phyloP scores from a whole-genome alignment of 1,140 invertebrate species.

The Hyles euphorbiae region DNA sequence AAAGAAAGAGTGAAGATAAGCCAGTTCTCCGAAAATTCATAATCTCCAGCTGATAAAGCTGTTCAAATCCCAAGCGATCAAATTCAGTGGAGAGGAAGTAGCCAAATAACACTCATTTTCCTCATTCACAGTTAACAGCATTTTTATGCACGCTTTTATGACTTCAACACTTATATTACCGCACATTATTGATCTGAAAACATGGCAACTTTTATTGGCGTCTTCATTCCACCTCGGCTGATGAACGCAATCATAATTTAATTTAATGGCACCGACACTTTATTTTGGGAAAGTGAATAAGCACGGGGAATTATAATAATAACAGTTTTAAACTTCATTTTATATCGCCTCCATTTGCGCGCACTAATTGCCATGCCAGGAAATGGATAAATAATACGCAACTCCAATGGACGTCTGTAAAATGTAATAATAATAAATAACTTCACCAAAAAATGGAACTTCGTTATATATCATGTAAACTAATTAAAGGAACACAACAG shows the following conservation, averaged over 20 bases:
- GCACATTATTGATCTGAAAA: constrained; percentile 8
- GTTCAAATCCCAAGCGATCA: background rate
- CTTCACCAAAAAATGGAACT: no score
- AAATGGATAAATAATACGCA: no score
- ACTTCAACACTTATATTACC: constrained; percentile 10
- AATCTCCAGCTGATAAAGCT: no score
- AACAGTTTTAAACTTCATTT: constrained; percentile 2
- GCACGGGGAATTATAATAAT: constrained; percentile 13
- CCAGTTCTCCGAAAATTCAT: no score
- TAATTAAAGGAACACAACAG: no score
- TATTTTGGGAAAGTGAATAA: constrained; percentile 18
- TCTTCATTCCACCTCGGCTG: constrained; percentile 7
- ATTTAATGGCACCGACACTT: constrained; percentile 16
- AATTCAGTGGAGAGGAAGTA: background rate
- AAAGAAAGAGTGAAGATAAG: no score
- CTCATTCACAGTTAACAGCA: constrained; percentile 14
- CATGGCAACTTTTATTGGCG: constrained; percentile 13
- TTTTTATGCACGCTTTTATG: constrained; percentile 16
- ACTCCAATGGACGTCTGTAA: no score
- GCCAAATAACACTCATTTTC: background rate
- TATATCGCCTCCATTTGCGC: no score
- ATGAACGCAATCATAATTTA: constrained; percentile 19
- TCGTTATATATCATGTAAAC: no score
- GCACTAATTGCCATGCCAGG: no score
- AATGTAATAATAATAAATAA: no score